These are phyloP conservation scores for Hydrolagus colliei DNA, from an alignment of 2,797 vertebrate species.

Conservation along the genomic window DNA sequence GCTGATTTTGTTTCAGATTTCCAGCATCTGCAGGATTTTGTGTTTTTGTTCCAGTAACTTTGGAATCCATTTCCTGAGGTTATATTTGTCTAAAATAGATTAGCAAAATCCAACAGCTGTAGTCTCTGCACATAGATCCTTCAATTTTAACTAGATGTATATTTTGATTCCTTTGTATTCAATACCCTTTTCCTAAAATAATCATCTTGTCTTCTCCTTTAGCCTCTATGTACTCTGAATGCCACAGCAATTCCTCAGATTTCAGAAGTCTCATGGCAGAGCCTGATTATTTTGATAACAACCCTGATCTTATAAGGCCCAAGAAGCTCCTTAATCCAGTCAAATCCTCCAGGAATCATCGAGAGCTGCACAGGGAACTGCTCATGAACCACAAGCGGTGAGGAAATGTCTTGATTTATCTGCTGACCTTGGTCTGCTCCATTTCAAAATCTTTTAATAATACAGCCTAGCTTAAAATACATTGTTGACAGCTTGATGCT, in stretches of 20 bases:
- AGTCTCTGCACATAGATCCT: no score
- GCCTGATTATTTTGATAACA: slow-evolving; percentile 71
- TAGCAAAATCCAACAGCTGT: no score
- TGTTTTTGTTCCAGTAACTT: no score
- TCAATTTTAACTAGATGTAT: neutral
- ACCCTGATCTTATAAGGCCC: slow-evolving; percentile 85
- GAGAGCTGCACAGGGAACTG: slow-evolving; percentile 87
- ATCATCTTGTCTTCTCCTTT: slow-evolving; percentile 25
- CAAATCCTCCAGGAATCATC: slow-evolving; percentile 85
- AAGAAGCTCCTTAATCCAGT: slow-evolving; percentile 89
- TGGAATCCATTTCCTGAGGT: no score
- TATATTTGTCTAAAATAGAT: no score
- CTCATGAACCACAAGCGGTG: slow-evolving; percentile 84
- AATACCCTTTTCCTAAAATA: neutral
- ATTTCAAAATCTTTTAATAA: neutral
- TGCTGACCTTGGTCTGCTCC: neutral
- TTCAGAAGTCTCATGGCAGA: slow-evolving; percentile 60
- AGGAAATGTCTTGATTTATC: slow-evolving; percentile 6
- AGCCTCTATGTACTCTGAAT: slow-evolving; percentile 78
- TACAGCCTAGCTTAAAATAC: no score
- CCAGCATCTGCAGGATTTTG: no score
- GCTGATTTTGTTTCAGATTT: no score
- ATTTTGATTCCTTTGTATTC: neutral
- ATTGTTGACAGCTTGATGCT: no score
- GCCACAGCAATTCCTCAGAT: slow-evolving; percentile 61